These are phyloP conservation scores for Pharmacophagus antenor DNA, from an alignment of 2,888 invertebrate species.

Conservation along the genomic window DNA sequence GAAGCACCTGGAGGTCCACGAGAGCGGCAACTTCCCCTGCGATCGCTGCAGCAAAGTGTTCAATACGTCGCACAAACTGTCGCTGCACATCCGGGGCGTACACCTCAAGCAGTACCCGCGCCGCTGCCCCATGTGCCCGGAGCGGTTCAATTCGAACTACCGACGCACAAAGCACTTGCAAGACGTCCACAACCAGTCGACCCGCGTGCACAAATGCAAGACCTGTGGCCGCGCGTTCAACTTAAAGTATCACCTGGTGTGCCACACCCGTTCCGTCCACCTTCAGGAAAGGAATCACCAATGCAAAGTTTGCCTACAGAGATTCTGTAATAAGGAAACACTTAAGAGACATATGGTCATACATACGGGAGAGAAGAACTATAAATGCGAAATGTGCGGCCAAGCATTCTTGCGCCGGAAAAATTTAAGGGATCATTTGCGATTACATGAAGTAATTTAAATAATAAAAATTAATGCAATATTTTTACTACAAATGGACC, in stretches of 20 bases:
- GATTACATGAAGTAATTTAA: constrained; percentile 60
- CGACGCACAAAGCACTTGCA: constrained; percentile 71
- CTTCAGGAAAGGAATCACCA: constrained; percentile 74
- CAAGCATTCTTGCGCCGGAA: constrained; percentile 73
- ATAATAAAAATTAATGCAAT: too few relatives aligned
- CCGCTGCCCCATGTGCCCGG: constrained; percentile 70
- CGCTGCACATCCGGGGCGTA: constrained; percentile 66
- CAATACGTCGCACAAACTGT: constrained; percentile 64
- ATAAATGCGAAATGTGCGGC: constrained; percentile 77
- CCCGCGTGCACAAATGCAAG: constrained; percentile 70
- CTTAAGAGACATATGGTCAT: constrained; percentile 80
- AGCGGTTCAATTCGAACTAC: constrained; percentile 72
- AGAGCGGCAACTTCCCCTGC: constrained; percentile 67
- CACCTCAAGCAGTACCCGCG: constrained; percentile 68
- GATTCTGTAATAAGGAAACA: constrained; percentile 79
- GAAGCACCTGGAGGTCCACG: constrained; percentile 72
- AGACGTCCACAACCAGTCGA: constrained; percentile 71
- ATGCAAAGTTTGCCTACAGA: constrained; percentile 75
- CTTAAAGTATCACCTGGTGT: constrained; percentile 68
- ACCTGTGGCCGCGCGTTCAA: constrained; percentile 70
- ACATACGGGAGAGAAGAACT: constrained; percentile 79
- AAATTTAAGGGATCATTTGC: constrained; percentile 69
- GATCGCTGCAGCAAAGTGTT: constrained; percentile 68
- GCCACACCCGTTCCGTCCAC: constrained; percentile 70
- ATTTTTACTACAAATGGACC: too few relatives aligned